Evolutionary conservation across 2,113 vertebrate species (phyloP), one percentile per base, ranked within the genome.

Genomic region (Eonycteris spelaea): DNA sequence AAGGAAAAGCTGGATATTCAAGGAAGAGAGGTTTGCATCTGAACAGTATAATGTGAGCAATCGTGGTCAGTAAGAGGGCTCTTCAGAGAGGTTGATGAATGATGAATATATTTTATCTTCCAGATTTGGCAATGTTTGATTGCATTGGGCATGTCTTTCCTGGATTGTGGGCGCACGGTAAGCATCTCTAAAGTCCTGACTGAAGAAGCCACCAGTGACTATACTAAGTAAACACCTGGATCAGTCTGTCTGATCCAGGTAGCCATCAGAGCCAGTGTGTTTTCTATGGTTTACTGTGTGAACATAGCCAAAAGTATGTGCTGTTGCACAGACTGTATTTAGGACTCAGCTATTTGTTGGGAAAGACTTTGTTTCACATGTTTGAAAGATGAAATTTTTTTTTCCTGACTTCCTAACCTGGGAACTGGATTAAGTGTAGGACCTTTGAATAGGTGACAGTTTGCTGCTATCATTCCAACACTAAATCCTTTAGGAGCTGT

Each of bases 91-190:
- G 13, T 35, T 67, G 78, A 51, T 59, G 1, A 96, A 7, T 91
- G 1, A 96, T 43, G 13, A 1, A 80, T 1, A 0, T 80, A 4
- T 87, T 94, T 98, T 88, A 26, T 97, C 48, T 98, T 98, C 86
- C 98, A 99, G 99, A 97, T 77, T 9, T 99, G 99, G 99, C 98
- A 99, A 86, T 99, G 99, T 97, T 98, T 99, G 95, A 96, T 99
- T 33, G 99, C 99, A n/a, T 95, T 99, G 98, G 99, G 99, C 0
- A 93, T 98, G 88, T 98, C 99, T 95, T 99, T 98, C 96, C 98
- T 99, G 98, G 98, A 99, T 96, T 99, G 99, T 97, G 98, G 99
- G 84, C 98, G 86, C 97, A 99, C 98, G 99, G 99, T 99, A 99
- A 99, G 99, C 97, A 98, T 98, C 97, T 98, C 95, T 97, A 98